Evolutionary conservation across 1,140 invertebrate species (phyloP), one percentile per base, ranked within the genome.

Genomic region (Polyergus mexicanus): DNA sequence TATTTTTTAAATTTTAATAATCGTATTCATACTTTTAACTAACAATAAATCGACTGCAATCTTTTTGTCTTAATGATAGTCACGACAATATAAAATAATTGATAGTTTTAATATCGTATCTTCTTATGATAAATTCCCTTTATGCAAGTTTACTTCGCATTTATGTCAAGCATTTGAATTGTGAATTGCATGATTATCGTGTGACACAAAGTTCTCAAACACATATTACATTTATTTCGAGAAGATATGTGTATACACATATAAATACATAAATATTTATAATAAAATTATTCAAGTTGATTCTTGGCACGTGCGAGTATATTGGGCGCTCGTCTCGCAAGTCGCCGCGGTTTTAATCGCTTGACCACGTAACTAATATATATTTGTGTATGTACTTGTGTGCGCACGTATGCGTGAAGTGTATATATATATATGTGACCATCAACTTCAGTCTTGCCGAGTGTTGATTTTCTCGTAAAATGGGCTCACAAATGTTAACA

Each of bases 261-360:
- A 93, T 93, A 93, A 93, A 92, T 93, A 93, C 90, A 93, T 92
- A 93, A 92, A 93, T 92, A 92, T 91, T 89, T 90, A 91, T 93
- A 92, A 90, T 93, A 92, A 92, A 92, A 92, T 90, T 74, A 74
- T 69, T 87, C 83, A 83, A 89, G 85, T 63, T 88, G 87, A 92
- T 87, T 86, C 78, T 16, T 16, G 47, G 47, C 88, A 80, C 90
- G 68, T 84, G 68, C 74, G 51, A 60, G 5, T 86, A 38, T 84
- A 28, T 76, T 22, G 35, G 32, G n/a, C 63, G 54, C 41, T 71
- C 47, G 75, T 66, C 58, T 75, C 78, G 62, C 63, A 69, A 69
- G 76, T 69, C 32, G 19, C 60, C 54, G 35, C 54, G 56, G 10
- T 44, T 47, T 38, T 66, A 19, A 56, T 83, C 76, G 68, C 32